phyloP scores from a whole-genome alignment of 2,797 vertebrate genomes.

The Phyllotis vaccarum region DNA sequence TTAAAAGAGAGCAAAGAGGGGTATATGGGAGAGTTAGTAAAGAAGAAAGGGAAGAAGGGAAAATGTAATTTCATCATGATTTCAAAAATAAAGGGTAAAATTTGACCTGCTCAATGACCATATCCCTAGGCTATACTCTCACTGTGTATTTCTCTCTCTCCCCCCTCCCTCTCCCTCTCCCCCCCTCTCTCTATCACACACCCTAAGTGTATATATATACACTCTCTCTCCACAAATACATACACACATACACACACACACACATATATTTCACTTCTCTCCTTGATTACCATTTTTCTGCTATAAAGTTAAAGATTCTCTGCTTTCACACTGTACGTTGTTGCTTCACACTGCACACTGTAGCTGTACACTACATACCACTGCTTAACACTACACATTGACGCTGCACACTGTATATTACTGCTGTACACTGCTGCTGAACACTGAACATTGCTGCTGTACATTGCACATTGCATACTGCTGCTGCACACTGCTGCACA shows the following conservation, averaged over 20 bases:
- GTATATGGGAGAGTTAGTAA: not conserved
- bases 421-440: not conserved
- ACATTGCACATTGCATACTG: not conserved
- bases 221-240: too few relatives aligned
- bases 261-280: too few relatives aligned
- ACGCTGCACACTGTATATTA: not conserved
- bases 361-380: too few relatives aligned
- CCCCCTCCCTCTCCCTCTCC: too few relatives aligned
- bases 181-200: too few relatives aligned
- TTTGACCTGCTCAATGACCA: too few relatives aligned
- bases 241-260: too few relatives aligned
- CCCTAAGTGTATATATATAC: too few relatives aligned
- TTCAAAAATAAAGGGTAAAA: too few relatives aligned
- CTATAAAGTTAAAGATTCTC: not conserved
- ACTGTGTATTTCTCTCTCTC: not conserved
- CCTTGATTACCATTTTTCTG: not conserved
- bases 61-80: not conserved
- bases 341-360: not conserved
- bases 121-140: too few relatives aligned
- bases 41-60: not conserved
- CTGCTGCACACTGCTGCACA: not conserved
- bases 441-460: not conserved
- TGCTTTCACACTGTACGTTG: too few relatives aligned
- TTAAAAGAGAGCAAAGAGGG: not conserved
- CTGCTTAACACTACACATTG: too few relatives aligned